A percentile compares a stretch with the other conserved stretches of the same genome.
phyloP scores from a whole-genome alignment of 2,888 invertebrate species.

The Eulithis prunata region DNA sequence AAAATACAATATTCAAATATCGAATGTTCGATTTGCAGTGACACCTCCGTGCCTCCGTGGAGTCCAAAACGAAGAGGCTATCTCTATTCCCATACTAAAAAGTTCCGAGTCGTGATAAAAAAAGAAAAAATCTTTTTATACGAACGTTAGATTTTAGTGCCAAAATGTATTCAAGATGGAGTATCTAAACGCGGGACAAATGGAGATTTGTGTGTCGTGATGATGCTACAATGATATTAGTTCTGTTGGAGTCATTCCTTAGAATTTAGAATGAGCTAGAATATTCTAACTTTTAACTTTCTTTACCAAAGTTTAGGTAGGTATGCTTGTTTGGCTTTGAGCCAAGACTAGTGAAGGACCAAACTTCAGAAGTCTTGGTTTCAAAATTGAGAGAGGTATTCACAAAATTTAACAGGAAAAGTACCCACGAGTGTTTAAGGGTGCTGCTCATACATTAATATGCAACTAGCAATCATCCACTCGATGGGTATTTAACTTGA shows the following conservation, averaged over 20 bases:
- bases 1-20: constrained; percentile 23
- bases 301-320: neutral
- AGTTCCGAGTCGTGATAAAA: constrained; percentile 66
- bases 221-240: constrained; percentile 34
- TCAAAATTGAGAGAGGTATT: too few species aligned
- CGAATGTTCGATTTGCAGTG: constrained; percentile 16
- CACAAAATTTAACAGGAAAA: too few species aligned
- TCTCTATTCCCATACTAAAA: constrained; percentile 66
- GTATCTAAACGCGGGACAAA: constrained; percentile 52
- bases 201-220: constrained; percentile 43
- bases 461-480: too few species aligned
- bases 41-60: constrained; percentile 16
- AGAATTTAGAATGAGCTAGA: neutral
- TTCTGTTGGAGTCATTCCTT: constrained; percentile 8
- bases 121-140: constrained; percentile 49
- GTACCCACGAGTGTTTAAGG: too few species aligned
- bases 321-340: too few species aligned
- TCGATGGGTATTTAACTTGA: too few species aligned
- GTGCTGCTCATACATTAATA: too few species aligned
- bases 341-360: too few species aligned
- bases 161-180: constrained; percentile 66
- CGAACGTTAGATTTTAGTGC: constrained; percentile 51
- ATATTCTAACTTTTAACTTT: neutral
- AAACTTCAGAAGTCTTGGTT: too few species aligned
- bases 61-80: constrained; percentile 23